Evolutionary conservation across 2,888 invertebrate genomes (phyloP), one percentile per base, ranked within the genome.

Genomic region (Epiblema foenella): DNA sequence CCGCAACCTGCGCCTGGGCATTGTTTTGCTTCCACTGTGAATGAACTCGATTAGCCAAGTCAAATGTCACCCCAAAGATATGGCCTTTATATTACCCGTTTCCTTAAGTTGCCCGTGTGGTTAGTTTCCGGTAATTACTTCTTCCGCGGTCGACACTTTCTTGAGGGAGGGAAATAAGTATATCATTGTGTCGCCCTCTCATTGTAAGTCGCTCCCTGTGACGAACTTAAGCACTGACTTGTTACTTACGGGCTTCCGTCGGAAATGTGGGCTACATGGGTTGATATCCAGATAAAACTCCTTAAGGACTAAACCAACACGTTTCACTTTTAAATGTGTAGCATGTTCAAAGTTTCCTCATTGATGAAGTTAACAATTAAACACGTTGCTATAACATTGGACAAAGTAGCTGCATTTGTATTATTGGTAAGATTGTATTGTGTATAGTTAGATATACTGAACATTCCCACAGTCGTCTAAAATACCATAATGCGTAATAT

Each of bases 81-180:
- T 78, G 78, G 77, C 77, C 79, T 80, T 83, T 83, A 80, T 83
- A 85, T 85, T 85, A 79, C 84, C 79, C 81, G 87, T 88, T 90
- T 90, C 89, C 88, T 91, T 85, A 83, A 81, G 82, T 80, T 80
- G 76, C 83, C 70, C 83, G 77, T 78, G 82, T 81, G 76, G 60
- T 70, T 66, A 85, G 88, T 82, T 91, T 93, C 93, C 93, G 90
- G 93, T 79, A 90, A 93, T 93, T 93, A 93, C 84, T 80, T 83
- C 86, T 90, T 91, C 91, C 91, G 88, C 83, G 81, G 85, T 85
- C 83, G 83, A 73, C 77, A 73, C 75, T 83, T 81, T 84, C 81
- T 81, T 81, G 83, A 83, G 89, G 87, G 86, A 71, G 74, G 69
- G 80, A 79, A 54, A 65, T 60, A 70, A 83, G 82, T 80, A 82